These are phyloP conservation scores for Pavo muticus DNA, from an alignment of 2,113 vertebrate species.

Conservation along the genomic window DNA sequence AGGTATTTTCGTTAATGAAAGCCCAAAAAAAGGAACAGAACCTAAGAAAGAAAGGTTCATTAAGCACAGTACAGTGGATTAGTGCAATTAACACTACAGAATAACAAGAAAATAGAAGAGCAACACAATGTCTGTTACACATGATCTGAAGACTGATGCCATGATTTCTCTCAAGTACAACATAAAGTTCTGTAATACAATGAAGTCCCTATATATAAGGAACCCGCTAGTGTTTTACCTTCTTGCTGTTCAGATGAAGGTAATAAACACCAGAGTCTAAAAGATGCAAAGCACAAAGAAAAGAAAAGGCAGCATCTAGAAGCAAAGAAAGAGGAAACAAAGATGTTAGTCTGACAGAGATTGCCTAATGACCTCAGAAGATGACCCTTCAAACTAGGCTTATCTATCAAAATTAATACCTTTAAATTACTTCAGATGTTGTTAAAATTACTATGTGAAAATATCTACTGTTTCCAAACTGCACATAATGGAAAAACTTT, in stretches of 20 bases:
- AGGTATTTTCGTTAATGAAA: neutral
- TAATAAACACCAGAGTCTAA: constrained; percentile 77
- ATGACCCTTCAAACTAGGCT: neutral
- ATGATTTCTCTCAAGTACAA: neutral
- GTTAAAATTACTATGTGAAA: neutral
- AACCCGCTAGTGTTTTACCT: constrained; percentile 70
- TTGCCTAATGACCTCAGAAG: neutral
- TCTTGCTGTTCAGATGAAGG: constrained; percentile 68
- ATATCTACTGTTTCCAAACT: neutral
- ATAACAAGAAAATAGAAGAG: neutral
- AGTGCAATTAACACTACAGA: neutral
- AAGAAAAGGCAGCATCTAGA: constrained; percentile 80
- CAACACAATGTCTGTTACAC: neutral
- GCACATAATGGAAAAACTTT: neutral
- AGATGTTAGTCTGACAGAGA: constrained; percentile 61
- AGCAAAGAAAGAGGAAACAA: constrained; percentile 71
- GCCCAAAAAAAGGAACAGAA: neutral
- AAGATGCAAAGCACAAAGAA: constrained; percentile 75
- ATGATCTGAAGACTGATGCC: neutral
- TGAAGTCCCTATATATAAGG: neutral
- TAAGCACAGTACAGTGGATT: neutral
- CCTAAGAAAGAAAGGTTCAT: neutral
- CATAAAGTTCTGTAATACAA: neutral
- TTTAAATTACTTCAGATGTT: neutral
- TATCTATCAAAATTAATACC: neutral